phyloP scores from a whole-genome alignment of 2,888 invertebrate species.

The Cylloceria caligata region DNA sequence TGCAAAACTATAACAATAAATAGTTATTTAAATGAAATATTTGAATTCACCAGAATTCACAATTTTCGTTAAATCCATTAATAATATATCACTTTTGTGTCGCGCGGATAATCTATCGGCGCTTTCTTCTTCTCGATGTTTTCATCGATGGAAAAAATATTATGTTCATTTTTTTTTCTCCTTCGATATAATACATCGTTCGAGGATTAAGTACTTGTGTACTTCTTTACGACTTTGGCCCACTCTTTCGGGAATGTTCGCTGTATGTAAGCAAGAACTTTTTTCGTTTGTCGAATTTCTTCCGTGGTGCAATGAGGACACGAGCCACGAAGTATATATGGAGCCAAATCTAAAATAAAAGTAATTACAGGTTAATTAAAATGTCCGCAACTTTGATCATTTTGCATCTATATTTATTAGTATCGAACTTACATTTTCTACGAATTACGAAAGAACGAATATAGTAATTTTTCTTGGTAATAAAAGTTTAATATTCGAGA shows the following conservation, averaged over 20 bases:
- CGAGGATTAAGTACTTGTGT: constrained; percentile 85
- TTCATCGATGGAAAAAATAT: not conserved
- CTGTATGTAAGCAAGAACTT: constrained; percentile 91
- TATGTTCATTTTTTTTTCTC: not conserved
- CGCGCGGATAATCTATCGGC: not conserved
- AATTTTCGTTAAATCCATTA: constrained; percentile 7
- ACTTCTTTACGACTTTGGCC: constrained; percentile 90
- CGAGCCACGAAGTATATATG: constrained; percentile 90
- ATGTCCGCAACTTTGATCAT: not conserved
- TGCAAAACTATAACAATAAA: constrained; percentile 46
- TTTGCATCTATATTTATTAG: not conserved
- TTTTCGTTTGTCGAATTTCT: constrained; percentile 90
- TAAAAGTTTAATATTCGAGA: not conserved
- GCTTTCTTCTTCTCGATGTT: not conserved
- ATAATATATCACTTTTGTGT: constrained; percentile 28
- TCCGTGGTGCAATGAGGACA: constrained; percentile 90
- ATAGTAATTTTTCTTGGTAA: not conserved
- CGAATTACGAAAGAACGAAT: no score
- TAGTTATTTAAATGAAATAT: constrained; percentile 35
- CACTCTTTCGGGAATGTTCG: constrained; percentile 92
- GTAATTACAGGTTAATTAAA: constrained; percentile 4
- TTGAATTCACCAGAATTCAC: constrained; percentile 17
- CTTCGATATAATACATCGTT: not conserved
- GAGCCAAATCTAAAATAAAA: constrained; percentile 89
- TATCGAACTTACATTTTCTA: no score